phyloP scores from a whole-genome alignment of 2,797 vertebrate genomes.

The Poliocrania exsul region DNA sequence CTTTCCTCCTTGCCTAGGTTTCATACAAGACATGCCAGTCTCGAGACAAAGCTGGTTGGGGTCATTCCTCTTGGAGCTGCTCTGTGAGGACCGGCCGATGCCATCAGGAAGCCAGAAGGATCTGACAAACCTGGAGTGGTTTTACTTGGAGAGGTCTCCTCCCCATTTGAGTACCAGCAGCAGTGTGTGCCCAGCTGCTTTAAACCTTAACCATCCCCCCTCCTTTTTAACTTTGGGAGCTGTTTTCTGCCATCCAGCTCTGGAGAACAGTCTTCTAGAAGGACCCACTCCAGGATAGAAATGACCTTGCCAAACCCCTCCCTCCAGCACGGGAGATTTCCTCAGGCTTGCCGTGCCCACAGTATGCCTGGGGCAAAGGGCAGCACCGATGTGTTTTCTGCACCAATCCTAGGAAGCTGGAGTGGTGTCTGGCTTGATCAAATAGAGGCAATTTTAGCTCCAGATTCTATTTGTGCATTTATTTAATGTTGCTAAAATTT shows the following conservation, averaged over 20 bases:
- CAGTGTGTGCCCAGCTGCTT: not conserved
- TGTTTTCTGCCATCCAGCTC: not conserved
- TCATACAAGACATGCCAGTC: not conserved
- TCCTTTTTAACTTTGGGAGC: not conserved
- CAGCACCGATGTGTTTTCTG: not conserved
- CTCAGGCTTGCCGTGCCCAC: not conserved
- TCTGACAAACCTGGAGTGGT: not conserved
- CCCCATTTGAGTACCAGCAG: not conserved
- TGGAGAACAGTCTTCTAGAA: not conserved
- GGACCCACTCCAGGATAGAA: not conserved
- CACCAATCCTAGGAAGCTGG: not conserved
- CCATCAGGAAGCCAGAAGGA: not conserved
- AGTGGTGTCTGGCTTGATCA: accelerated
- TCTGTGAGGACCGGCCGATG: not conserved
- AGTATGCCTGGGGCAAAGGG: not conserved
- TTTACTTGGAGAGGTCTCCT: not conserved
- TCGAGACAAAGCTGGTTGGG: accelerated
- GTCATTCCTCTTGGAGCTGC: not conserved
- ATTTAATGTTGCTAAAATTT: not conserved
- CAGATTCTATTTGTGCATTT: not conserved
- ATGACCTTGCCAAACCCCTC: not conserved
- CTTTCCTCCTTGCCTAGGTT: not conserved
- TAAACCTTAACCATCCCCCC: not conserved
- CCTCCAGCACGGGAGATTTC: not conserved
- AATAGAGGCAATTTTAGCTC: not conserved